phyloP scores from a whole-genome alignment of 2,113 vertebrate genomes.

The Colossoma macropomum region DNA sequence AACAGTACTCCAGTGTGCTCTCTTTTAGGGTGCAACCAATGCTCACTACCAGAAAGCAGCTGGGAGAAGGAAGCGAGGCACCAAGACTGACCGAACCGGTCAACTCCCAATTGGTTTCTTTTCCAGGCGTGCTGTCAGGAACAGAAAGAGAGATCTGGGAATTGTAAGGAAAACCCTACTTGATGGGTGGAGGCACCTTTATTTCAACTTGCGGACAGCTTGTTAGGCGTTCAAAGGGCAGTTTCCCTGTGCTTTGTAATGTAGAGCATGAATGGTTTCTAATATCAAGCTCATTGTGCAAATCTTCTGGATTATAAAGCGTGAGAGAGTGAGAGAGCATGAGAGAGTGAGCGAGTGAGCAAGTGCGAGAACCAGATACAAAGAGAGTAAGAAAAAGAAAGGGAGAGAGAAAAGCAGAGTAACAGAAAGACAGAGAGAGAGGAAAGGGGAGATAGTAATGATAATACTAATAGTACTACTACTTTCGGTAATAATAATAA shows the following conservation, averaged over 20 bases:
- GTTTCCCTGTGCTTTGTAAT: neutral
- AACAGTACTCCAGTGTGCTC: conserved; percentile 64
- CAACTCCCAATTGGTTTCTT: neutral
- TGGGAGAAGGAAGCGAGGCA: neutral
- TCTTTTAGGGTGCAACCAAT: conserved; percentile 48
- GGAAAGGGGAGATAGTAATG: neutral
- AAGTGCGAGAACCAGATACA: conserved; percentile 47
- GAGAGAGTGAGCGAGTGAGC: neutral
- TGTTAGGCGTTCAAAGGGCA: neutral
- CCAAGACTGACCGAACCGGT: neutral
- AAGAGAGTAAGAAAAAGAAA: neutral
- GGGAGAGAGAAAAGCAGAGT: neutral
- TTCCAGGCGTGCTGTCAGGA: neutral
- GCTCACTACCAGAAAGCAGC: neutral
- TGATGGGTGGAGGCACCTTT: neutral
- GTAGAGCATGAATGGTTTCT: conserved; percentile 12
- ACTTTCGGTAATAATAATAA: too few relatives aligned
- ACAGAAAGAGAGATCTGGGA: neutral
- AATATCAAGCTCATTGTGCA: conserved; percentile 29
- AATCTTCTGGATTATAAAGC: neutral
- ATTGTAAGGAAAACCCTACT: too few relatives aligned
- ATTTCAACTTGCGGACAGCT: neutral
- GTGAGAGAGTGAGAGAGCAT: neutral
- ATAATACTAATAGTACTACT: too few relatives aligned
- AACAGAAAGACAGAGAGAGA: neutral